Conservation (phyloP, 2,888 invertebrate genomes). For the Gisinianus flammeolus region DNA sequence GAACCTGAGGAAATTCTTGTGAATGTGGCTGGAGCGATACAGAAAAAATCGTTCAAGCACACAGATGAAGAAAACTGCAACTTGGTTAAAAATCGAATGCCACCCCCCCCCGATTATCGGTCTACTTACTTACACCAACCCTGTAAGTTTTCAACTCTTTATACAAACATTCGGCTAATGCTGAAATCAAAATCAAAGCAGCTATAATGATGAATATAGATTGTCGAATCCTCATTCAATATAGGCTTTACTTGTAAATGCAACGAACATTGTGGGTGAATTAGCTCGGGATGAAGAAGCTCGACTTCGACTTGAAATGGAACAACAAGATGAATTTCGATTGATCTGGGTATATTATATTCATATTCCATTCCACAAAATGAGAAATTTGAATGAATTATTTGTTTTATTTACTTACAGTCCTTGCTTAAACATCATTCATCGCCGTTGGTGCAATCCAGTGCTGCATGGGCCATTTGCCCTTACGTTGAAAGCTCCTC, state of each 20-base stretch:
- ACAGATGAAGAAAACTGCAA: constrained; percentile 71
- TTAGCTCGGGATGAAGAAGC: constrained; percentile 76
- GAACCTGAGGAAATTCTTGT: constrained; percentile 74
- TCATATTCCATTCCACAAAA: too few relatives aligned
- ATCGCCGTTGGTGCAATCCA: constrained; percentile 81
- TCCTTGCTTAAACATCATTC: too few relatives aligned
- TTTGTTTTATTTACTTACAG: too few relatives aligned
- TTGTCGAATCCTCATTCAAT: too few relatives aligned
- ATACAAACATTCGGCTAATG: not conserved
- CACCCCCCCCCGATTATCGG: constrained; percentile 76
- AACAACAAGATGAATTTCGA: constrained; percentile 86
- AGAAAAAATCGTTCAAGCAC: constrained; percentile 46
- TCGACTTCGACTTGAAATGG: constrained; percentile 81
- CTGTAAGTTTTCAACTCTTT: constrained; percentile 16
- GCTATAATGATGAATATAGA: too few relatives aligned
- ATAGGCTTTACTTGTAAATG: constrained; percentile 78
- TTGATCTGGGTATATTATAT: too few relatives aligned
- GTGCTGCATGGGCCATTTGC: constrained; percentile 89
- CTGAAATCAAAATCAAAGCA: not conserved
- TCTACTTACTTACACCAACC: constrained; percentile 81
- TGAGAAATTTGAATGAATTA: too few relatives aligned
- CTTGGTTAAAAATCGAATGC: constrained; percentile 70
- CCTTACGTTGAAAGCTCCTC: too few relatives aligned
- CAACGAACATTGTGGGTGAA: constrained; percentile 71
- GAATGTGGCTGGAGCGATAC: constrained; percentile 84